phyloP scores from a whole-genome alignment of 2,888 invertebrate species.

The Ctenicera cuprea region DNA sequence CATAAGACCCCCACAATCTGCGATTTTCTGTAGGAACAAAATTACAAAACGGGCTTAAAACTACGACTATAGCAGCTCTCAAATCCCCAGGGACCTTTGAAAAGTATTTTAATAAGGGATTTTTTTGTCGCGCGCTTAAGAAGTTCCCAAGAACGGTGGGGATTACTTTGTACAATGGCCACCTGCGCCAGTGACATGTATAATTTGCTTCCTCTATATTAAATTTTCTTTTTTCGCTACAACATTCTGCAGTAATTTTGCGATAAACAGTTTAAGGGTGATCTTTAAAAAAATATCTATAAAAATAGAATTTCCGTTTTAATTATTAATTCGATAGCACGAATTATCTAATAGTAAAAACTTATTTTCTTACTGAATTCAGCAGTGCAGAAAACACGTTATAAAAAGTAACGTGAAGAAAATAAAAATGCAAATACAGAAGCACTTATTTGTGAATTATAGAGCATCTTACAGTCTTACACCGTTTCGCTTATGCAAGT shows the following conservation, averaged over 20 bases:
- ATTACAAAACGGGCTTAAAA: slow-evolving; percentile 66
- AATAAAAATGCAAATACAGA: slow-evolving; percentile 50
- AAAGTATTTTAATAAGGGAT: slow-evolving; percentile 70
- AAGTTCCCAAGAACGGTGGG: slow-evolving; percentile 63
- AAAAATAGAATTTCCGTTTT: neutral
- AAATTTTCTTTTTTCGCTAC: slow-evolving; percentile 58
- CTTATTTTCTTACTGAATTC: neutral
- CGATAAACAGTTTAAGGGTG: neutral
- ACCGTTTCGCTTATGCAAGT: slow-evolving; percentile 51
- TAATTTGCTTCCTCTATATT: slow-evolving; percentile 65
- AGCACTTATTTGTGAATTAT: slow-evolving; percentile 56
- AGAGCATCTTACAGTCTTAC: slow-evolving; percentile 52
- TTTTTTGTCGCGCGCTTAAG: slow-evolving; percentile 70
- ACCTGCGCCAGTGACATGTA: slow-evolving; percentile 69
- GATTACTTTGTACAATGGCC: slow-evolving; percentile 66
- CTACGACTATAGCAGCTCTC: slow-evolving; percentile 54
- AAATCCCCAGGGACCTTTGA: slow-evolving; percentile 63
- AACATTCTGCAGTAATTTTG: neutral
- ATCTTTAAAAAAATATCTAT: neutral
- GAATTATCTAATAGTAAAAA: neutral
- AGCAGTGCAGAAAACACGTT: neutral
- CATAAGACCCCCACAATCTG: slow-evolving; percentile 24
- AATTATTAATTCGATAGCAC: neutral
- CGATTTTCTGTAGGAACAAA: slow-evolving; percentile 30
- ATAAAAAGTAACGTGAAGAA: slow-evolving; percentile 43